phyloP scores from a whole-genome alignment of 2,888 invertebrate genomes.

The Stegana nigrithorax region DNA sequence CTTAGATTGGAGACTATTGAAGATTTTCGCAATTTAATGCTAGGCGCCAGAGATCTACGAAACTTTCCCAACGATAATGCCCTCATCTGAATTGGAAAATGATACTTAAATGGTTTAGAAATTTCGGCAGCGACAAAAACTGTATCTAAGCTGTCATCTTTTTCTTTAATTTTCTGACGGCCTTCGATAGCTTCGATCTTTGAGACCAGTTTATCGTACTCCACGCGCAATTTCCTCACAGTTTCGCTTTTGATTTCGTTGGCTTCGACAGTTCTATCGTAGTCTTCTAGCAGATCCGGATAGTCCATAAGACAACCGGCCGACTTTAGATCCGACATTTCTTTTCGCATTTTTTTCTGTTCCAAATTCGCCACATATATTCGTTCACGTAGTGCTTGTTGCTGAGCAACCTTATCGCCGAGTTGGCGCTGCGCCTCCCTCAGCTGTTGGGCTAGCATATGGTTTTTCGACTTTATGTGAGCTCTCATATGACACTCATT shows the following conservation, averaged over 20 bases:
- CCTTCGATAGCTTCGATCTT: too few species aligned
- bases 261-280: neutral
- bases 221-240: neutral
- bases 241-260: neutral
- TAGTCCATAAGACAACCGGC: neutral
- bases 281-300: constrained; percentile 1
- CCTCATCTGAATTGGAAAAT: too few species aligned
- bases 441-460: neutral
- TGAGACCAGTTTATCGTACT: neutral
- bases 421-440: neutral
- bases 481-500: neutral
- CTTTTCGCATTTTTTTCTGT: neutral
- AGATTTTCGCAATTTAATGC: too few species aligned
- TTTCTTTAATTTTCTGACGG: too few species aligned
- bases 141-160: too few species aligned
- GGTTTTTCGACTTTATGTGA: neutral
- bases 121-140: too few species aligned
- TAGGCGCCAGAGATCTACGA: too few species aligned
- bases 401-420: too few species aligned
- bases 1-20: too few species aligned
- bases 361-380: neutral
- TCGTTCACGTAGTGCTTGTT: neutral
- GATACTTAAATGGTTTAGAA: too few species aligned
- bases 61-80: too few species aligned
- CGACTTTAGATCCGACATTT: neutral